Conservation (phyloP, 2,797 vertebrate species). For the Pithecia hirsuta region DNA sequence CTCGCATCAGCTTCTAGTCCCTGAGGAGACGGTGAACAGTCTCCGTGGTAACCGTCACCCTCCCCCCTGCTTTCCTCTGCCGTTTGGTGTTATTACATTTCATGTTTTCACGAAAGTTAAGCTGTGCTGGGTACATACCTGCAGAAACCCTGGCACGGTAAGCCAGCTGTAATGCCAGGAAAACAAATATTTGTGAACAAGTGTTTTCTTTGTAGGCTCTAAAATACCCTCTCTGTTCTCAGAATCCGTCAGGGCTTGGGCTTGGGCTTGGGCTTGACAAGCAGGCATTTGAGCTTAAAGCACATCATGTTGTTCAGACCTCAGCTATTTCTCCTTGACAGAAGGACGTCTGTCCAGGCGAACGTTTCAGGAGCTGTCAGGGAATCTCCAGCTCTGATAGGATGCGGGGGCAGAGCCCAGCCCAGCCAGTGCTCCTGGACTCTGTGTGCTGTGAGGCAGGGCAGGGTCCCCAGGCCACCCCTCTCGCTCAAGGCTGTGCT, state of each 20-base stretch:
- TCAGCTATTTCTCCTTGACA: conserved; percentile 16
- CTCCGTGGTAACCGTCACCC: background rate
- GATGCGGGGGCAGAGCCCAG: background rate
- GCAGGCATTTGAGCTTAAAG: background rate
- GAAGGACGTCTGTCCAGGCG: conserved; percentile 5
- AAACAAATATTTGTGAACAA: conserved; percentile 51
- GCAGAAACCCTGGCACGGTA: background rate
- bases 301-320: background rate
- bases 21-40: too few relatives aligned
- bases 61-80: background rate
- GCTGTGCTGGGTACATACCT: conserved; percentile 4
- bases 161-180: background rate
- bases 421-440: background rate
- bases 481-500: background rate
- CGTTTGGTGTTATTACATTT: rapidly evolving
- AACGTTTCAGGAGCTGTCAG: background rate
- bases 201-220: conserved; percentile 26
- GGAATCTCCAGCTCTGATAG: background rate
- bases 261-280: background rate
- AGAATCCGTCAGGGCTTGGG: background rate
- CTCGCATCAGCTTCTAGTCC: background rate
- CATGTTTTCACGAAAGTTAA: conserved; percentile 23
- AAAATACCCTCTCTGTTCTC: conserved; percentile 30
- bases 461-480: background rate
- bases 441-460: background rate